Evolutionary conservation across 2,113 vertebrate species (phyloP).

Genomic region (Bubo bubo): DNA sequence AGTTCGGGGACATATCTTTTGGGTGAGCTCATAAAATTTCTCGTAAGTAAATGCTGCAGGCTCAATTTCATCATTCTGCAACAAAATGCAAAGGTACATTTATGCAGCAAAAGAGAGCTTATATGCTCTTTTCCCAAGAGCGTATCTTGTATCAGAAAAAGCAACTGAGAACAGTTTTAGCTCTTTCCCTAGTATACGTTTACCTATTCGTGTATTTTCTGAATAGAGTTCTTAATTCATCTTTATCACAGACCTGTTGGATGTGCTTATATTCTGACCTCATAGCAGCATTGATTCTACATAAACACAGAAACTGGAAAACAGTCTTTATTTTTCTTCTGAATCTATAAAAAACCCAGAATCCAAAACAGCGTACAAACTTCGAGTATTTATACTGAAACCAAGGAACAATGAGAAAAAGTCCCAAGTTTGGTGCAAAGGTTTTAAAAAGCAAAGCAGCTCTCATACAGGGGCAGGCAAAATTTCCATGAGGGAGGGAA

Average conservation of each 20-base stretch:
- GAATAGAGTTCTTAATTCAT: neutral
- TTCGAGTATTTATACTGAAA: neutral
- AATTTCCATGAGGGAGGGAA: neutral
- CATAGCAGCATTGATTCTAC: neutral
- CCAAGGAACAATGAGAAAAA: neutral
- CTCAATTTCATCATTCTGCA: conserved; percentile 98
- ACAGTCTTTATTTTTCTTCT: neutral
- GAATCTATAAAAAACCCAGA: neutral
- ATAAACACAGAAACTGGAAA: neutral
- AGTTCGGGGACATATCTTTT: conserved; percentile 98
- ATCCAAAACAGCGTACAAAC: neutral
- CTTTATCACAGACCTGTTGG: neutral
- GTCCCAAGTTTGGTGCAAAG: neutral
- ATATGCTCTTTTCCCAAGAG: neutral
- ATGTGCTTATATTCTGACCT: neutral
- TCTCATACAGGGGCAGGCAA: neutral
- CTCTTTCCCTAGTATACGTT: neutral
- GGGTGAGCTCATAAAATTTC: conserved; percentile 97
- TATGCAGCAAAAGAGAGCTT: neutral
- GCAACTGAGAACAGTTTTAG: neutral
- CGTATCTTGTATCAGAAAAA: neutral
- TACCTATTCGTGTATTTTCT: neutral
- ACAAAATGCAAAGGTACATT: neutral
- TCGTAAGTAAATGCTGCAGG: conserved; percentile 92
- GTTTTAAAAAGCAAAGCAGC: neutral